Conservation (phyloP, 1,140 invertebrate species). For the Trinorchestia longiramus region DNA sequence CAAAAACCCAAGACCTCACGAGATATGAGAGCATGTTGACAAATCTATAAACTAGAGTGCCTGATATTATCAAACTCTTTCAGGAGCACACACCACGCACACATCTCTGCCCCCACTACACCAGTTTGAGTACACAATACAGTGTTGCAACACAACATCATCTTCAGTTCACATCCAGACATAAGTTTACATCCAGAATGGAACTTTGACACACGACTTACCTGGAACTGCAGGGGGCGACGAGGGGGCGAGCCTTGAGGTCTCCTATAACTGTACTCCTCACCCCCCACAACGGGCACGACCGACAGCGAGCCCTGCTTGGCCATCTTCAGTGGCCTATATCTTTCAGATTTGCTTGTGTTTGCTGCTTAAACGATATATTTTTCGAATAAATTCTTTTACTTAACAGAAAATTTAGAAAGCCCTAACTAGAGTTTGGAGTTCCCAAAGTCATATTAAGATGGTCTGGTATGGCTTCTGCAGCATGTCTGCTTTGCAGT, state of each 20-base stretch:
- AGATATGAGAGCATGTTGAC: no score
- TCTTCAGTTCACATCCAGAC: no score
- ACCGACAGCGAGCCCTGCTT: background rate
- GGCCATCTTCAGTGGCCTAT: constrained; percentile 6
- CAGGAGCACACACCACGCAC: no score
- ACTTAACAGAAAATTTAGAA: background rate
- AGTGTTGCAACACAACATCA: no score
- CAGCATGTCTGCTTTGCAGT: background rate
- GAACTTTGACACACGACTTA: background rate
- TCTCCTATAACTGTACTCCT: background rate
- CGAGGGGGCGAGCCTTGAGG: constrained; percentile 22
- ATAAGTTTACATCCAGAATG: no score
- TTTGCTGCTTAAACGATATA: background rate
- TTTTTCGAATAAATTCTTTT: background rate
- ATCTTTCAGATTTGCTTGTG: background rate
- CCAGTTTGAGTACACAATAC: no score
- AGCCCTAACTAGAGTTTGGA: background rate
- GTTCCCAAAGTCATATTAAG: background rate
- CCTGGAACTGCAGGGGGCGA: background rate
- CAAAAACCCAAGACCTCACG: no score
- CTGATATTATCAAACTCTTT: no score
- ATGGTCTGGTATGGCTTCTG: background rate
- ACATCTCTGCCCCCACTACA: no score
- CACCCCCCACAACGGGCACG: constrained; percentile 22
- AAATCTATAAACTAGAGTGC: no score